These are phyloP conservation scores for Tachystola acroxantha DNA, from an alignment of 2,888 invertebrate species.

Conservation along the genomic window DNA sequence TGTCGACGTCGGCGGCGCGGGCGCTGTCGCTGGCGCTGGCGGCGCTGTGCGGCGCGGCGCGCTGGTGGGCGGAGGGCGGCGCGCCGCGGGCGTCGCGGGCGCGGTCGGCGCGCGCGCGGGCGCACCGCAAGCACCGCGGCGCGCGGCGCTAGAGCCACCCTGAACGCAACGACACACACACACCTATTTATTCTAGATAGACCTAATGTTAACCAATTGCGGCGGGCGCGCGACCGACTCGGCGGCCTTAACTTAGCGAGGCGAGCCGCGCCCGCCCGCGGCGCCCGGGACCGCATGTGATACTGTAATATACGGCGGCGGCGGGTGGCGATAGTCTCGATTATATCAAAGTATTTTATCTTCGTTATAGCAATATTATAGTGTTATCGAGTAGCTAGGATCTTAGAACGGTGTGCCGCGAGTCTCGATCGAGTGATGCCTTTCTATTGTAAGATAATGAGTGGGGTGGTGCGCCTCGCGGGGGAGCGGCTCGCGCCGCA, in stretches of 20 bases:
- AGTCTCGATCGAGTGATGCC: conserved; percentile 22
- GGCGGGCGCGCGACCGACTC: conserved; percentile 50
- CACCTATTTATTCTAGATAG: conserved; percentile 73
- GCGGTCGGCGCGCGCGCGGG: conserved; percentile 35
- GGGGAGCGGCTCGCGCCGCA: too few species aligned
- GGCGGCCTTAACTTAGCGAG: conserved; percentile 51
- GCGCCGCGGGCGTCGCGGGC: conserved; percentile 47
- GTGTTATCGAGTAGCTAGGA: conserved; percentile 39
- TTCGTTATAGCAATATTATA: conserved; percentile 45
- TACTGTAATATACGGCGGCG: conserved; percentile 26
- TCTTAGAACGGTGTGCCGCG: conserved; percentile 31
- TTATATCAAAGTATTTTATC: conserved; percentile 32
- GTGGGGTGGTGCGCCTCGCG: conserved; percentile 9
- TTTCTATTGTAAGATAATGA: conserved; percentile 20
- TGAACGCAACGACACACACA: conserved; percentile 37
- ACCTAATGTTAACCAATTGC: conserved; percentile 72
- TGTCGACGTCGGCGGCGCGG: not conserved
- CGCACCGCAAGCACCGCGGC: conserved; percentile 77
- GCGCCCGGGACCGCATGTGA: conserved; percentile 39
- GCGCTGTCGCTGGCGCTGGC: conserved; percentile 1
- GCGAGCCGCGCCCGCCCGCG: conserved; percentile 43
- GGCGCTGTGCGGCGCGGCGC: conserved; percentile 38
- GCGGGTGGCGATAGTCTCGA: conserved; percentile 26
- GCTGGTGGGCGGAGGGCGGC: conserved; percentile 42
- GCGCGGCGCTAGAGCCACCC: conserved; percentile 76